These are phyloP conservation scores for Adelognathus sp. DNA, from an alignment of 2,888 invertebrate species.

Conservation along the genomic window DNA sequence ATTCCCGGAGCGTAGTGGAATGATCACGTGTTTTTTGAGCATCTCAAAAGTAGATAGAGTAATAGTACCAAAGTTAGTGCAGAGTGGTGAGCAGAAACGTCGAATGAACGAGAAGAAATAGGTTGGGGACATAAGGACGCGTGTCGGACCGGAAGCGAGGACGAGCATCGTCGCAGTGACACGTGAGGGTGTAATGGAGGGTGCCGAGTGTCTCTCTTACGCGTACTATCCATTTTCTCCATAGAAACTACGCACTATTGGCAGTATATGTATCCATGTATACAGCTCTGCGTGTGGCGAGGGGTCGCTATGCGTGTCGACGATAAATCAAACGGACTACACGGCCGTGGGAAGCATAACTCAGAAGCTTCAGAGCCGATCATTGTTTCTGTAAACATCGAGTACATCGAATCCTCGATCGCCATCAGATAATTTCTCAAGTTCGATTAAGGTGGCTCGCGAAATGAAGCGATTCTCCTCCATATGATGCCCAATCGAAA, in stretches of 20 bases:
- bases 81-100: conserved; percentile 15
- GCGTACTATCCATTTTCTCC: not conserved
- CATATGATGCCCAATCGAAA: no score
- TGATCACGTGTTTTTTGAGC: not conserved
- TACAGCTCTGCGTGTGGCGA: conserved; percentile 56
- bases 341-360: conserved; percentile 76
- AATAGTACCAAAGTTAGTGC: not conserved
- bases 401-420: not conserved
- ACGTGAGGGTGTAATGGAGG: conserved; percentile 69
- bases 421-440: not conserved
- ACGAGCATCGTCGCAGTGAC: conserved; percentile 75
- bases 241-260: conserved; percentile 49
- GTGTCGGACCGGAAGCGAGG: conserved; percentile 75
- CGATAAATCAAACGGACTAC: conserved; percentile 74
- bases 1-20: not conserved
- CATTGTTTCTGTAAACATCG: conserved; percentile 61
- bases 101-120: conserved; percentile 47
- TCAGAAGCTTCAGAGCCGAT: conserved; percentile 69
- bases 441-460: not conserved
- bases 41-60: not conserved
- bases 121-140: conserved; percentile 70
- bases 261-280: conserved; percentile 13
- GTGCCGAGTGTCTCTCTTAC: conserved; percentile 29
- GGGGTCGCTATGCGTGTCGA: conserved; percentile 60
- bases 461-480: no score